A percentile compares a stretch with the other conserved stretches of the same genome.
These are phyloP conservation scores for Psix sp. DNA, from an alignment of 1,140 invertebrate species.

Conservation along the genomic window DNA sequence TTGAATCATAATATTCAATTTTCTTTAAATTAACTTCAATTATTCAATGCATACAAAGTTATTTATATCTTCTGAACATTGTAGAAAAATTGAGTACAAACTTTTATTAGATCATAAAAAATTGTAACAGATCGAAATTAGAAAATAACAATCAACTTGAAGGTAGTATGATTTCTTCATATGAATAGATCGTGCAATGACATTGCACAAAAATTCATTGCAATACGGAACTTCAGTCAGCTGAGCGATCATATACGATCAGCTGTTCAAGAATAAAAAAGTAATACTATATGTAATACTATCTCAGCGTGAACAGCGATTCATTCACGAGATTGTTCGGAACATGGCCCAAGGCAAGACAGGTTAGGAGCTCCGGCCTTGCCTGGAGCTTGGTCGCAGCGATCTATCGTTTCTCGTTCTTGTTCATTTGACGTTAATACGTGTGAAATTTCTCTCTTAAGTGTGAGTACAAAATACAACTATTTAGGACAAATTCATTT, in stretches of 20 bases:
- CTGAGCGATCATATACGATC: constrained; percentile 30
- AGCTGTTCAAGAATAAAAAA: constrained; percentile 47
- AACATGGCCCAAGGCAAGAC: constrained; percentile 65
- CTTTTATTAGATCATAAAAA: too few relatives aligned
- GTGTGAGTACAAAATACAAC: background rate
- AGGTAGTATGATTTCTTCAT: too few relatives aligned
- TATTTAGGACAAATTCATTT: too few relatives aligned
- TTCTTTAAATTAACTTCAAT: too few relatives aligned
- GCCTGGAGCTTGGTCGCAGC: constrained; percentile 61
- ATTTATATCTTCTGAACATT: too few relatives aligned
- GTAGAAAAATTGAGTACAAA: too few relatives aligned
- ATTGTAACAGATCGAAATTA: too few relatives aligned
- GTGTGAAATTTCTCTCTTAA: constrained; percentile 5
- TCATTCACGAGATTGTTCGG: constrained; percentile 66
- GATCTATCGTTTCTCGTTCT: constrained; percentile 35
- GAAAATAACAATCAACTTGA: too few relatives aligned
- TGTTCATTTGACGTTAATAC: constrained; percentile 12
- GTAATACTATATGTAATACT: constrained; percentile 35
- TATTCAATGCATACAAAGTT: too few relatives aligned
- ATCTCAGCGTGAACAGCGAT: constrained; percentile 58
- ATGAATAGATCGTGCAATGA: too few relatives aligned
- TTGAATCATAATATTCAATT: too few relatives aligned
- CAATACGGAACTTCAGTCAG: constrained; percentile 29
- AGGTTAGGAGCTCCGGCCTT: constrained; percentile 67
- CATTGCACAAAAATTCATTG: too few relatives aligned